Percentiles rank a stretch among this genome's conserved stretches.
Evolutionary conservation across 2,888 invertebrate species (phyloP).

Genomic region (Neria commutata): DNA sequence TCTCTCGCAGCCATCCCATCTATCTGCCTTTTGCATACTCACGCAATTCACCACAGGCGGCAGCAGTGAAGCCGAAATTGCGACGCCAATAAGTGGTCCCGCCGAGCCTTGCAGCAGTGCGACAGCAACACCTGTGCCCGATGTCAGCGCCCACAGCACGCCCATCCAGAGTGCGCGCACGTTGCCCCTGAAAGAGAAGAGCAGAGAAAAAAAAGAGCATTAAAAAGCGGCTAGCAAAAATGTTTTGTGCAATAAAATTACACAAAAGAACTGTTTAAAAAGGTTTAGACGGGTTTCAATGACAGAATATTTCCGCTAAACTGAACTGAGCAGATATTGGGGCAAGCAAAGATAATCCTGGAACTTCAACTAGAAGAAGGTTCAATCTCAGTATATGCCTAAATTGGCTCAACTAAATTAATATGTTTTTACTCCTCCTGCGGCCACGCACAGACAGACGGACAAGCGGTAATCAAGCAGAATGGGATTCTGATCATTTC

Average conservation of each 20-base stretch:
- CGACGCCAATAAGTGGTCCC: slow-evolving; percentile 85
- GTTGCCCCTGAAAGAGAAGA: slow-evolving; percentile 68
- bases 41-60: slow-evolving; percentile 88
- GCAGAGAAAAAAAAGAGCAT: slow-evolving; percentile 12
- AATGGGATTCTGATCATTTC: too few relatives aligned
- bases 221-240: slow-evolving; percentile 2
- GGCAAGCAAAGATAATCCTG: too few relatives aligned
- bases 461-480: too few relatives aligned
- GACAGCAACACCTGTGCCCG: slow-evolving; percentile 81
- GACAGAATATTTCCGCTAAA: too few relatives aligned
- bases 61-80: slow-evolving; percentile 85
- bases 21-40: slow-evolving; percentile 54
- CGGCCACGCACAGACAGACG: too few relatives aligned
- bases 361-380: too few relatives aligned
- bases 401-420: too few relatives aligned
- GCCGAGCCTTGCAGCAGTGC: slow-evolving; percentile 85
- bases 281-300: too few relatives aligned
- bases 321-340: too few relatives aligned
- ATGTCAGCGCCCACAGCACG: slow-evolving; percentile 75
- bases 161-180: slow-evolving; percentile 78
- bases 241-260: slow-evolving; percentile 1
- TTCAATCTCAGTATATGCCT: too few relatives aligned
- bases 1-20: too few relatives aligned
- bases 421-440: too few relatives aligned
- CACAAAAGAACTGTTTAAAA: slow-evolving; percentile 18